Evolutionary conservation across 2,797 vertebrate species (phyloP).

Genomic region (Nyctibius grandis): DNA sequence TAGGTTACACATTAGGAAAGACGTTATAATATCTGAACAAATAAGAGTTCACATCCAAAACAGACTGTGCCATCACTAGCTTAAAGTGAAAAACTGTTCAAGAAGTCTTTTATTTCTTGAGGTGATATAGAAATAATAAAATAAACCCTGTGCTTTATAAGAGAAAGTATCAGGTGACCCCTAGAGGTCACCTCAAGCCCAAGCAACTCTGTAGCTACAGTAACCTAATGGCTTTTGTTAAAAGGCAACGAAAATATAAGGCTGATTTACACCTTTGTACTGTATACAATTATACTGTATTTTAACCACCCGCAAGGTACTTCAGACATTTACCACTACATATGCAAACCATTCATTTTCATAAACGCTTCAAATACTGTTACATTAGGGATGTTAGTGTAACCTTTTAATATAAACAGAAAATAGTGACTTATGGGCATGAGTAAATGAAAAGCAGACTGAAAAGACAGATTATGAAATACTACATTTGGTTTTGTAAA

Average conservation of each 20-base stretch:
- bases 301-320: neutral
- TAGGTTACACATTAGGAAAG: neutral
- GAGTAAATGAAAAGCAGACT: neutral
- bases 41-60: neutral
- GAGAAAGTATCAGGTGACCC: constrained; percentile 6
- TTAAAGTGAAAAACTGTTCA: neutral
- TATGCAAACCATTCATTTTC: constrained; percentile 21
- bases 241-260: neutral
- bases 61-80: neutral
- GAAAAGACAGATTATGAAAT: neutral
- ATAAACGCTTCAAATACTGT: neutral
- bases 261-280: neutral
- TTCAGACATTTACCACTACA: neutral
- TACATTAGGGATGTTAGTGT: neutral
- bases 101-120: neutral
- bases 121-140: neutral
- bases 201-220: neutral
- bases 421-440: neutral
- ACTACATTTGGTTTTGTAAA: neutral
- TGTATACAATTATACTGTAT: neutral
- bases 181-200: constrained; percentile 28
- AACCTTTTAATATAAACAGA: neutral
- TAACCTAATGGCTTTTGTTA: neutral
- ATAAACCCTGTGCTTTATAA: neutral
- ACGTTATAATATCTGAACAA: neutral